Evolutionary conservation across 2,113 vertebrate species (phyloP).

Genomic region (Caranx melampygus): DNA sequence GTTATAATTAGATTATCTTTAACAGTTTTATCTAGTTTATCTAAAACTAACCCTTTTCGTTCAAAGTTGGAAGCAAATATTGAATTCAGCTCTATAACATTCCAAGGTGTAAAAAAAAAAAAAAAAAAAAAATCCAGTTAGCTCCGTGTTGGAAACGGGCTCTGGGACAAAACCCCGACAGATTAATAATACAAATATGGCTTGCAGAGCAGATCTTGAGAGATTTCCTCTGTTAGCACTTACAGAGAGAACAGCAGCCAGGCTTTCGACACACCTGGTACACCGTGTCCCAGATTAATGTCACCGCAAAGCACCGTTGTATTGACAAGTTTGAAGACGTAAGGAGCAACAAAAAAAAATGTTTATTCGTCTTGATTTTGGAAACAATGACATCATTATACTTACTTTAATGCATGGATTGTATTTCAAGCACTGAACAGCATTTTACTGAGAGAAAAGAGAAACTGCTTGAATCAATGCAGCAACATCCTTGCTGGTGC

Average conservation of each 20-base stretch:
- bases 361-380: neutral
- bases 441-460: neutral
- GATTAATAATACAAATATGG: neutral
- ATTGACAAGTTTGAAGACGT: neutral
- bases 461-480: slow-evolving; percentile 21
- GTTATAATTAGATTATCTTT: neutral
- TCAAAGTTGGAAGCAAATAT: neutral
- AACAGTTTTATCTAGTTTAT: neutral
- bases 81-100: neutral
- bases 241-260: slow-evolving; percentile 12
- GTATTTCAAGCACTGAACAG: neutral
- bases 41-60: no score
- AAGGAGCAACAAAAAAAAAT: neutral
- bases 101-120: no score
- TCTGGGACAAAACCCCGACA: neutral
- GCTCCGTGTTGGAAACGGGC: neutral
- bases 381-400: neutral
- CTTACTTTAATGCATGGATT: neutral
- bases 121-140: neutral
- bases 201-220: neutral
- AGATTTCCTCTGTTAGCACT: neutral
- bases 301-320: neutral
- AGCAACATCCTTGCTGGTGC: slow-evolving; percentile 20
- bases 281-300: slow-evolving; percentile 32
- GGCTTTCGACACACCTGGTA: slow-evolving; percentile 20